Evolutionary conservation across 2,888 invertebrate species (phyloP), one percentile per base, ranked within the genome.

Genomic region (Heliconius aoede): DNA sequence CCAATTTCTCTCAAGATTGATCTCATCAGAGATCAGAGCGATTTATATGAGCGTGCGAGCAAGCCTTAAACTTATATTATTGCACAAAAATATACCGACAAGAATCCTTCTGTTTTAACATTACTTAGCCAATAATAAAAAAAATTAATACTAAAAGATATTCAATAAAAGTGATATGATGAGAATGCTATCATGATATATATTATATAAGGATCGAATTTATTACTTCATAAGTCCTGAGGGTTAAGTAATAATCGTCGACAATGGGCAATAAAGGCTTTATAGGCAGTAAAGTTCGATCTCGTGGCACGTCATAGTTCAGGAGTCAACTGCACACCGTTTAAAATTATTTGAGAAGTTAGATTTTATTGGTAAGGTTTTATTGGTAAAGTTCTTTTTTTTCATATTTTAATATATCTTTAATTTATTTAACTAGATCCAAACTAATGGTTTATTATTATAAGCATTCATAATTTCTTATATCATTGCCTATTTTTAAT

Each of bases 171-270:
- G 30, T 71, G 26, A 72, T 60, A 60, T 40, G 26, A 18, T 26
- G 36, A 21, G 60, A 72, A 60, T 36, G 60, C 36, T 21, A 40
- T 40, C 72, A 72, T 72, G 55, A 72, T 72, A 32, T 72, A 72
- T 61, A 72, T 55, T 9, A 55, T 36, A 60, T 24, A 61, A 36
- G 89, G 89, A 90, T 90, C 88, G 89, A 91, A 91, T 92, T 94
- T 93, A 93, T 93, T 91, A 92, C 93, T 92, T 92, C 92, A 93
- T 93, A 94, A 93, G 92, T 93, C 93, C 92, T 90, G 89, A 90
- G 92, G 92, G 93, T 91, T 92, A 91, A 92, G 93, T 93, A 93
- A 93, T 94, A 93, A 93, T 93, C 90, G 92, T 90, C 91, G 91
- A 94, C 93, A 94, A 94, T 93, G 91, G 92, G 91, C 91, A 88